A percentile compares a stretch with the other conserved stretches of the same genome.
Conservation (phyloP, 1,140 invertebrate genomes). For the Aphis craccivora region DNA sequence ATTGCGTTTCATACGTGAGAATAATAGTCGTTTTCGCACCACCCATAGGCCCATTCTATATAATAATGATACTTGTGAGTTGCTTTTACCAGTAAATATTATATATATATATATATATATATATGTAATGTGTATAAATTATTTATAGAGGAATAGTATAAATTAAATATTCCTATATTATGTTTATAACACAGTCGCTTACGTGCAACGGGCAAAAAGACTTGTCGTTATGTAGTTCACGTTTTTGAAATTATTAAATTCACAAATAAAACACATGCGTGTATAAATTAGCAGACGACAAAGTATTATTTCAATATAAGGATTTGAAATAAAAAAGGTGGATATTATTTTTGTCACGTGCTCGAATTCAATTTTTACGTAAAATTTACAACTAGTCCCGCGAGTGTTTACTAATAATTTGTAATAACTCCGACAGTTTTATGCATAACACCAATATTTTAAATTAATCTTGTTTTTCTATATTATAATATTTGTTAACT, state of each 20-base stretch:
- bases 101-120: neutral
- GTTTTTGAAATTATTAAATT: neutral
- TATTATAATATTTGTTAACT: neutral
- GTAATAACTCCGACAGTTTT: neutral
- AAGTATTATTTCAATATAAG: neutral
- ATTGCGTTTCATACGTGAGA: neutral
- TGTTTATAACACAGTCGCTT: neutral
- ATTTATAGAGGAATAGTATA: neutral
- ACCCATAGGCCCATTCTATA: neutral
- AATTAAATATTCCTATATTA: neutral
- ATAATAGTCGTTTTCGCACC: neutral
- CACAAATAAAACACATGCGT: neutral
- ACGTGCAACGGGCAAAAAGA: neutral
- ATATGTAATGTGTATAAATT: neutral
- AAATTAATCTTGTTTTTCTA: neutral
- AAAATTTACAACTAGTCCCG: neutral
- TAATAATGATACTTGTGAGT: constrained; percentile 6
- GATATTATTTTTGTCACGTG: neutral
- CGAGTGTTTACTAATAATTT: constrained; percentile 16
- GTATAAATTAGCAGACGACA: neutral
- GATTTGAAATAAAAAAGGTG: neutral
- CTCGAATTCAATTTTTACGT: neutral
- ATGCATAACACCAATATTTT: neutral
- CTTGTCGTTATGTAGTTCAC: neutral
- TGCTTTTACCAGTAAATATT: neutral